phyloP scores from a whole-genome alignment of 2,797 vertebrate genomes.

The Eulemur coronatus region DNA sequence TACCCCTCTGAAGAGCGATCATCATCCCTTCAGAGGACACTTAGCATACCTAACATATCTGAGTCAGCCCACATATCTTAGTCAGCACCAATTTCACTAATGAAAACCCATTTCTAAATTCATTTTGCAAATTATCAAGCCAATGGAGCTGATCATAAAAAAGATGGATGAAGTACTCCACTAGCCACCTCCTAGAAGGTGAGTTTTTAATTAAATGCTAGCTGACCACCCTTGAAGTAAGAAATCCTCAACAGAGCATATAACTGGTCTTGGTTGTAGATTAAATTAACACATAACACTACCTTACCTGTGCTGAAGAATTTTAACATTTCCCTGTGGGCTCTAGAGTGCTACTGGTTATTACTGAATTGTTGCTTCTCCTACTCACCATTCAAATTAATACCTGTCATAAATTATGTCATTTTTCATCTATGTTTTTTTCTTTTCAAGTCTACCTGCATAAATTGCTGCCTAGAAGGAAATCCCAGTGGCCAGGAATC shows the following conservation, averaged over 20 bases:
- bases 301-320: neutral
- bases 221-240: neutral
- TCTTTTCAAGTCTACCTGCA: neutral
- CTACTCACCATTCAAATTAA: neutral
- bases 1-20: neutral
- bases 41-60: neutral
- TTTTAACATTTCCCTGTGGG: neutral
- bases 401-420: neutral
- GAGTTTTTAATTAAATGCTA: conserved; percentile 35
- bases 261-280: neutral
- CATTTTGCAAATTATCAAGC: neutral
- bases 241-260: neutral
- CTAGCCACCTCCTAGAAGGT: neutral
- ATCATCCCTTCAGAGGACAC: neutral
- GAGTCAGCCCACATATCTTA: neutral
- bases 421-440: neutral
- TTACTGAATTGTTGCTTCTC: neutral
- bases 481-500: neutral
- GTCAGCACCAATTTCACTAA: neutral
- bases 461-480: neutral
- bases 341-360: neutral
- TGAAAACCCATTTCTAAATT: neutral
- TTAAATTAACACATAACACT: neutral
- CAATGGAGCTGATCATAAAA: neutral
- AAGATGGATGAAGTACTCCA: neutral